phyloP scores from a whole-genome alignment of 1,140 invertebrate species.

The Bombus balteatus region DNA sequence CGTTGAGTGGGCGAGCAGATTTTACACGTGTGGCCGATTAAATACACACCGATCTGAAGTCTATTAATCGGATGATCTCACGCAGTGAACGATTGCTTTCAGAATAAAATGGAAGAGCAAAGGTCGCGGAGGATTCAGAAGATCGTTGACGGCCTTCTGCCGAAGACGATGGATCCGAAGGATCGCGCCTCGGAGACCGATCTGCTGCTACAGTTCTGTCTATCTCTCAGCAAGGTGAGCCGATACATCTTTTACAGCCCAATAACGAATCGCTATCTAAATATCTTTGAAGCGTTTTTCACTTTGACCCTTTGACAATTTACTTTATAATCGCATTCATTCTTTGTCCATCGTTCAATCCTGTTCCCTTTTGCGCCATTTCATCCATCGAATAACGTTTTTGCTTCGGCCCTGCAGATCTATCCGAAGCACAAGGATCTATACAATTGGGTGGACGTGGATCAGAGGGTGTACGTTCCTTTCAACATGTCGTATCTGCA shows the following conservation, averaged over 20 bases:
- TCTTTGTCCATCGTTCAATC: too few relatives aligned
- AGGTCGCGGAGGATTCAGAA: slow-evolving; percentile 76
- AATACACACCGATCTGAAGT: too few relatives aligned
- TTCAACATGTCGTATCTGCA: slow-evolving; percentile 78
- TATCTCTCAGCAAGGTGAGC: slow-evolving; percentile 79
- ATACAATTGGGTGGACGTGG: slow-evolving; percentile 77
- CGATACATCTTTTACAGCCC: too few relatives aligned
- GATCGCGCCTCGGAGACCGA: slow-evolving; percentile 78
- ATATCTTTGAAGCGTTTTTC: too few relatives aligned
- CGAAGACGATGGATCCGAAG: slow-evolving; percentile 77
- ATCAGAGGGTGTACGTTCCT: slow-evolving; percentile 76
- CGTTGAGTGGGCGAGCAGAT: not conserved
- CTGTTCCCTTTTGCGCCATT: too few relatives aligned
- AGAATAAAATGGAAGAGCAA: slow-evolving; percentile 78
- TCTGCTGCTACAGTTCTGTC: slow-evolving; percentile 80
- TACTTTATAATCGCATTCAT: too few relatives aligned
- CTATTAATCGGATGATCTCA: not conserved
- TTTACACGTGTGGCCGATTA: not conserved
- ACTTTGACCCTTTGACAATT: too few relatives aligned
- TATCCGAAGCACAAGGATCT: slow-evolving; percentile 80
- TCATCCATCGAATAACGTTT: too few relatives aligned
- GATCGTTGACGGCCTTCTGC: slow-evolving; percentile 79
- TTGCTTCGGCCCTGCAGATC: slow-evolving; percentile 64
- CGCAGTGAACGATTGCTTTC: slow-evolving; percentile 31
- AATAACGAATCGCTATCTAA: not conserved